phyloP scores from a whole-genome alignment of 2,797 vertebrate genomes.

The Melanotaenia nigrans region DNA sequence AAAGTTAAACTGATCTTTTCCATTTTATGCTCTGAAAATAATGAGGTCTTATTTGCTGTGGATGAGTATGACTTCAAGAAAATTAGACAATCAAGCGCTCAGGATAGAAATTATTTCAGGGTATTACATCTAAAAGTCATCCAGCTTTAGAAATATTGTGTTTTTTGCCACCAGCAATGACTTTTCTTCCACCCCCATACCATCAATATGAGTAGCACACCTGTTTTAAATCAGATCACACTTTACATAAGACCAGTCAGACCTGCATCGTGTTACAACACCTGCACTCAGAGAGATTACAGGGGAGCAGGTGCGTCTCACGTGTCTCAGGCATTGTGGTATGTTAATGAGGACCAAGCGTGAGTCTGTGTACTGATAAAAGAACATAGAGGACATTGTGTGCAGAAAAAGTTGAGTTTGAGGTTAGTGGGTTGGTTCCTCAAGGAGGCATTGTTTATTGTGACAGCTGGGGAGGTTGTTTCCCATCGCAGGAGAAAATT shows the following conservation, averaged over 20 bases:
- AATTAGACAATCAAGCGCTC: background rate
- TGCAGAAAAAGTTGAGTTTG: constrained; percentile 42
- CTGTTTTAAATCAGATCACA: constrained; percentile 35
- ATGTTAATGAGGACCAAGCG: constrained; percentile 53
- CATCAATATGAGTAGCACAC: constrained; percentile 25
- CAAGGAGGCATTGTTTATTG: constrained; percentile 47
- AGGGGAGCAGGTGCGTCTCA: constrained; percentile 52
- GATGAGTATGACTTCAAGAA: background rate
- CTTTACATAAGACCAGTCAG: constrained; percentile 35
- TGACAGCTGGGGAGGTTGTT: constrained; percentile 33
- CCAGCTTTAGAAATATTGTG: background rate
- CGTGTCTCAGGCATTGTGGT: constrained; percentile 51
- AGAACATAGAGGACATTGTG: constrained; percentile 69
- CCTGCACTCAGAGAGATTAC: constrained; percentile 54
- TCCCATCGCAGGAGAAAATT: constrained; percentile 17
- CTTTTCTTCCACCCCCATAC: background rate
- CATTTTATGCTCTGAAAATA: background rate
- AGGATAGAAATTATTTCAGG: background rate
- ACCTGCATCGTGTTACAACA: constrained; percentile 63
- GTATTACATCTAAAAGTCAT: background rate
- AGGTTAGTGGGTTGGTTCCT: constrained; percentile 45
- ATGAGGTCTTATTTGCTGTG: background rate
- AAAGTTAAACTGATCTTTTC: constrained; percentile 1
- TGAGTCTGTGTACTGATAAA: constrained; percentile 52
- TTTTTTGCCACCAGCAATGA: background rate